phyloP scores from a whole-genome alignment of 2,113 vertebrate genomes.

The Psittacula cyanocephala region DNA sequence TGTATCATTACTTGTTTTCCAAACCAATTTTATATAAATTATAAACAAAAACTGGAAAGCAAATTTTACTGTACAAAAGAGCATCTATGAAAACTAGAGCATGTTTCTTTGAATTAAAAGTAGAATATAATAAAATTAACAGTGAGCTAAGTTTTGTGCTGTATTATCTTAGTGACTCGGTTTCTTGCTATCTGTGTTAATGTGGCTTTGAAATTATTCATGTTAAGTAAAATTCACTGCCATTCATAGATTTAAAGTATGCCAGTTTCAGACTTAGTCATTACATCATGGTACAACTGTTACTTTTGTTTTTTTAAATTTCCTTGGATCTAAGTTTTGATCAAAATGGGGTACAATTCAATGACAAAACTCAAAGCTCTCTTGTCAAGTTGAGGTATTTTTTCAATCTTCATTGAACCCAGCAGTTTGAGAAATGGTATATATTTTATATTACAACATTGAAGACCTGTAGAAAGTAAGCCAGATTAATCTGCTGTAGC shows the following conservation, averaged over 20 bases:
- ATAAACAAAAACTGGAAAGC: background rate
- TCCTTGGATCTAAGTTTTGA: background rate
- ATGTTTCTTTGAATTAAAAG: background rate
- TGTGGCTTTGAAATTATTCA: background rate
- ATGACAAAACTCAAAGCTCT: background rate
- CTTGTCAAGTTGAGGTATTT: background rate
- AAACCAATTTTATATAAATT: constrained; percentile 10
- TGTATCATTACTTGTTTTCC: background rate
- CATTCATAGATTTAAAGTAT: background rate
- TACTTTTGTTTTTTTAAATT: background rate
- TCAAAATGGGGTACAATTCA: background rate
- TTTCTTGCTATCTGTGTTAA: background rate
- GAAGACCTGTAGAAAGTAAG: background rate
- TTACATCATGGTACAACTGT: background rate
- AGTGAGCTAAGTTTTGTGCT: background rate
- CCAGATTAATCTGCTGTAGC: background rate
- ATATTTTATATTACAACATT: background rate
- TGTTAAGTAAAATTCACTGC: background rate
- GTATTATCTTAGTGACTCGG: background rate
- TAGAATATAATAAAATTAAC: background rate
- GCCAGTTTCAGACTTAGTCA: background rate
- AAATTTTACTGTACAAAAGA: background rate
- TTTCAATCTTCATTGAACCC: background rate
- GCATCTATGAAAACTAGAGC: background rate
- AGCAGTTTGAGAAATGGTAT: background rate